Conservation (phyloP, 35 echinoderm and acorn worm species). For the Eucidaris tribuloides region DNA sequence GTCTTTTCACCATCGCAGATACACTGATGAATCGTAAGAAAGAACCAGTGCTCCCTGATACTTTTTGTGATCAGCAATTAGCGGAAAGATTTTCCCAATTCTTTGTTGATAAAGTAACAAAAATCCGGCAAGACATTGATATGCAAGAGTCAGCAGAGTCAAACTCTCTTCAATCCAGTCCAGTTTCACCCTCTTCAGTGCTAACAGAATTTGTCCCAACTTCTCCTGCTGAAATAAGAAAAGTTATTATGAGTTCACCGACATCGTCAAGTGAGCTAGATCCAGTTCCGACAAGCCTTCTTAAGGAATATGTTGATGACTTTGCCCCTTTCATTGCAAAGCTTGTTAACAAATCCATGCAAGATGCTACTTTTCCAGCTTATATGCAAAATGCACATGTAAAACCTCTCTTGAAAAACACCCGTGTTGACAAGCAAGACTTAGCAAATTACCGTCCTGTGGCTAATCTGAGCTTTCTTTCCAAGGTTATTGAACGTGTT, state of each 20-base stretch:
- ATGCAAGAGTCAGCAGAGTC: background rate
- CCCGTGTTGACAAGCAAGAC: constrained; percentile 47
- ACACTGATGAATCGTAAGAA: background rate
- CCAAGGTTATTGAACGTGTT: constrained; percentile 54
- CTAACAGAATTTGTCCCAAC: constrained; percentile 6
- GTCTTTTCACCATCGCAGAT: constrained; percentile 19
- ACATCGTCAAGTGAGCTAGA: constrained; percentile 33
- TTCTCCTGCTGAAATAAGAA: constrained; percentile 13
- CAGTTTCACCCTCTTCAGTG: background rate
- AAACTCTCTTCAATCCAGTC: background rate
- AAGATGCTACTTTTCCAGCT: constrained; percentile 15
- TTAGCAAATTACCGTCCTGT: constrained; percentile 74
- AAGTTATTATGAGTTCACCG: constrained; percentile 42
- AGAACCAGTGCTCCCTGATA: background rate
- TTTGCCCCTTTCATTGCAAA: constrained; percentile 22
- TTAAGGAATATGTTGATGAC: constrained; percentile 34
- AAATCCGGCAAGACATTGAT: constrained; percentile 6
- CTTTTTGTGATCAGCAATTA: background rate
- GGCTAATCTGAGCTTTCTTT: constrained; percentile 65
- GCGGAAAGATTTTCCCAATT: background rate
- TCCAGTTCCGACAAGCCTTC: constrained; percentile 7
- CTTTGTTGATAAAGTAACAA: constrained; percentile 1
- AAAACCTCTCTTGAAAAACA: constrained; percentile 54
- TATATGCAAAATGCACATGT: constrained; percentile 36
- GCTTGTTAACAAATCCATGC: constrained; percentile 34